Evolutionary conservation across 2,797 vertebrate species (phyloP).

Genomic region (Sebastes glaucus): DNA sequence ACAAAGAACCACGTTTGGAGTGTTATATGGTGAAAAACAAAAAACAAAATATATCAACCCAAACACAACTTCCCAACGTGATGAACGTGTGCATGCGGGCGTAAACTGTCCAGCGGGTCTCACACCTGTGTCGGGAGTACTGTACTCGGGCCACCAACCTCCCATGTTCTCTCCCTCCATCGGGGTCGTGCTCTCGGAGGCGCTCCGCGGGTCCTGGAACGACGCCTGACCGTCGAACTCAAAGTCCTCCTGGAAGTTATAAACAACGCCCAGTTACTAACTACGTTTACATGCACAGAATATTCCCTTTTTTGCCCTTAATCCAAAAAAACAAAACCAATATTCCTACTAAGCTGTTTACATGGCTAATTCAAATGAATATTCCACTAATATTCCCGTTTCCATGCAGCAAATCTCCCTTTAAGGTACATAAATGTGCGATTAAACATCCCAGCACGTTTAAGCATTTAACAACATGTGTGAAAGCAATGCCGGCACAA

Average conservation of each 20-base stretch:
- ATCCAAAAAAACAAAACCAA: too few relatives aligned
- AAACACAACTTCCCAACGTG: slow-evolving; percentile 41
- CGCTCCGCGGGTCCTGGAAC: slow-evolving; percentile 80
- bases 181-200: slow-evolving; percentile 81
- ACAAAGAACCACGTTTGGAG: slow-evolving; percentile 23
- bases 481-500: neutral
- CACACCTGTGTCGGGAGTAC: slow-evolving; percentile 92
- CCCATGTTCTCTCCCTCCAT: slow-evolving; percentile 95
- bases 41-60: slow-evolving; percentile 40
- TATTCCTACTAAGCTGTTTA: too few relatives aligned
- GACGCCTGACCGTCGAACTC: slow-evolving; percentile 80
- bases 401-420: too few relatives aligned
- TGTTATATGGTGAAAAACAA: slow-evolving; percentile 43
- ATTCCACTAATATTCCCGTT: too few relatives aligned
- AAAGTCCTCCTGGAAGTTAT: slow-evolving; percentile 84
- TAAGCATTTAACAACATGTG: neutral
- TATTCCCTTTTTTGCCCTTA: too few relatives aligned
- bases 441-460: neutral
- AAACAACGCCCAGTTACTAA: too few relatives aligned
- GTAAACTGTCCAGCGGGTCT: slow-evolving; percentile 85
- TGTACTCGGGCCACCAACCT: slow-evolving; percentile 98
- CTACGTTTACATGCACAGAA: too few relatives aligned
- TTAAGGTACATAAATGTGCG: too few relatives aligned
- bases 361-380: too few relatives aligned
- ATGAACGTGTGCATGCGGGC: slow-evolving; percentile 87